A percentile compares a stretch with the other conserved stretches of the same genome.
Evolutionary conservation across 2,113 vertebrate genomes (phyloP).

Genomic region (Eulemur macaco): DNA sequence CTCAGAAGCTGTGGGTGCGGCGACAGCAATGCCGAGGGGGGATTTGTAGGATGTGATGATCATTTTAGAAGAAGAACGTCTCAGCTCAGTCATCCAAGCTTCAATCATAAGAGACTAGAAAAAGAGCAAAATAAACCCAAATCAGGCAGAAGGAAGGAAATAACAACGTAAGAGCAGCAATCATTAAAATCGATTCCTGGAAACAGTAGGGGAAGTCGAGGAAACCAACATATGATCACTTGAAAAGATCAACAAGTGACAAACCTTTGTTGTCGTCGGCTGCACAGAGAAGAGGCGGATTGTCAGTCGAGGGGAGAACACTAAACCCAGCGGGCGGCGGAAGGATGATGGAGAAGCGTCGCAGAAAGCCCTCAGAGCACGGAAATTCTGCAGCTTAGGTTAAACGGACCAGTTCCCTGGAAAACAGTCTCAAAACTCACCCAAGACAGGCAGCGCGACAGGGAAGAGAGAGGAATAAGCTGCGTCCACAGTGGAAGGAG

Average conservation of each 20-base stretch:
- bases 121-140: background rate
- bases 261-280: no score
- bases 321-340: background rate
- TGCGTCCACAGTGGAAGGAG: background rate
- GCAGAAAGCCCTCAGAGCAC: rapidly evolving
- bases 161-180: background rate
- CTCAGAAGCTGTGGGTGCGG: background rate
- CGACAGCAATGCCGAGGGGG: no score
- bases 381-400: background rate
- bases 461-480: background rate
- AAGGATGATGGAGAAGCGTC: no score
- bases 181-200: background rate
- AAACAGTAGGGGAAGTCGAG: background rate
- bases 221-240: background rate
- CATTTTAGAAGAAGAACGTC: background rate
- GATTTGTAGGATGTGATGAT: background rate
- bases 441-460: background rate
- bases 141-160: background rate
- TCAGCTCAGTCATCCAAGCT: background rate
- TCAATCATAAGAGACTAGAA: background rate
- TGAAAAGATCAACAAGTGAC: background rate
- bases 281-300: background rate
- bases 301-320: rapidly evolving
- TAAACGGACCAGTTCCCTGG: background rate
- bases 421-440: background rate